Conservation (phyloP, 2,888 invertebrate genomes). For the Eilema griseolum region DNA sequence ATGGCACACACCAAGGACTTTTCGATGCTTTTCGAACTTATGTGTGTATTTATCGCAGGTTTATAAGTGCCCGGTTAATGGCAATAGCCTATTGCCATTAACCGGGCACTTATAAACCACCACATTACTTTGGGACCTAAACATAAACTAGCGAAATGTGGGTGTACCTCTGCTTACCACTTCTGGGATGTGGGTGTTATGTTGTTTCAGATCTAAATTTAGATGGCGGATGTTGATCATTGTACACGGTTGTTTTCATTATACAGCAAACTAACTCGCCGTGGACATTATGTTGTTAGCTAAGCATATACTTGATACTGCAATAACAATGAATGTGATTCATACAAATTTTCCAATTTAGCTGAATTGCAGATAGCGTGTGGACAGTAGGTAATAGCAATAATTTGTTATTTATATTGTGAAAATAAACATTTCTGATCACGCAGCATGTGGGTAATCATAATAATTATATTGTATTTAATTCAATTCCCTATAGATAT, state of each 20-base stretch:
- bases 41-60: too few species aligned
- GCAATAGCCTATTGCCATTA: too few species aligned
- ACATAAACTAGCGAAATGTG: too few species aligned
- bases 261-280: constrained; percentile 19
- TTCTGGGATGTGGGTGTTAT: too few species aligned
- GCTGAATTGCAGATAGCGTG: constrained; percentile 13
- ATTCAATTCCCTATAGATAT: neutral
- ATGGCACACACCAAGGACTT: too few species aligned
- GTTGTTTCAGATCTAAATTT: constrained; percentile 52
- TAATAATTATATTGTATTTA: neutral
- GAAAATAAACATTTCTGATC: neutral
- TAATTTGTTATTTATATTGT: constrained; percentile 1
- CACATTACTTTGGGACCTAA: too few species aligned
- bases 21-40: too few species aligned
- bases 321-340: constrained; percentile 21
- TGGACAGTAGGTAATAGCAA: neutral
- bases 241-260: constrained; percentile 54
- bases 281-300: constrained; percentile 25
- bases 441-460: neutral
- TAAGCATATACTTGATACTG: constrained; percentile 11
- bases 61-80: too few species aligned
- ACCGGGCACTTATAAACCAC: too few species aligned
- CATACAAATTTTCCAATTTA: constrained; percentile 29
- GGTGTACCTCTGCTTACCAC: too few species aligned
- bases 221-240: constrained; percentile 57